These are phyloP conservation scores for Andinoacara biseriatus DNA, from an alignment of 2,113 vertebrate species.

Conservation along the genomic window DNA sequence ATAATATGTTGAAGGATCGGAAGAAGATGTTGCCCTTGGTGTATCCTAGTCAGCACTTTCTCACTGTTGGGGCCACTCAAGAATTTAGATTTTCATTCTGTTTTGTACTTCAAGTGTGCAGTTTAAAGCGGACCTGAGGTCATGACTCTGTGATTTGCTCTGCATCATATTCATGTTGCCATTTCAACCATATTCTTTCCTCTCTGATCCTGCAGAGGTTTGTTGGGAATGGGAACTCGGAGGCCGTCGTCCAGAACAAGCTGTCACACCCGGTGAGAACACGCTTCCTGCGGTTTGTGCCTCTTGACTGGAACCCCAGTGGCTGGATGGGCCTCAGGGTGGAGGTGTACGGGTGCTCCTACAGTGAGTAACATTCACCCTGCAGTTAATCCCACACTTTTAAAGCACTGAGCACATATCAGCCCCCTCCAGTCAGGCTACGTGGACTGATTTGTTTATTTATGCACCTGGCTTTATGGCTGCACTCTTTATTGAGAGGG, in stretches of 20 bases:
- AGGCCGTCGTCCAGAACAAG: slow-evolving; percentile 88
- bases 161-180: not conserved
- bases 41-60: slow-evolving; percentile 38
- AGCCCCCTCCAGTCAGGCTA: not conserved
- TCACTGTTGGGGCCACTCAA: slow-evolving; percentile 16
- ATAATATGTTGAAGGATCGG: slow-evolving; percentile 42
- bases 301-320: slow-evolving; percentile 86
- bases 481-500: not conserved
- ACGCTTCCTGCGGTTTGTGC: slow-evolving; percentile 90
- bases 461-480: not conserved
- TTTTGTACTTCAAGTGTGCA: slow-evolving; percentile 38
- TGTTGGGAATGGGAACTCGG: slow-evolving; percentile 88
- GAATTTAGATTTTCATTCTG: slow-evolving; percentile 30
- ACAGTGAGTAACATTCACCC: slow-evolving; percentile 85
- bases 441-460: not conserved
- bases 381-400: not conserved
- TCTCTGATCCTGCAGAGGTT: slow-evolving; percentile 81
- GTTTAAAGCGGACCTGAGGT: not conserved
- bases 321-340: slow-evolving; percentile 89
- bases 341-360: slow-evolving; percentile 91
- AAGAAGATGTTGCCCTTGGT: slow-evolving; percentile 27
- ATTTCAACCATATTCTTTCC: not conserved
- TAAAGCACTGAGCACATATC: not conserved
- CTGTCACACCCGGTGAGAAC: slow-evolving; percentile 87
- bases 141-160: not conserved